Evolutionary conservation across 2,113 vertebrate species (phyloP).

Genomic region (Myanophis thanlyinensis): DNA sequence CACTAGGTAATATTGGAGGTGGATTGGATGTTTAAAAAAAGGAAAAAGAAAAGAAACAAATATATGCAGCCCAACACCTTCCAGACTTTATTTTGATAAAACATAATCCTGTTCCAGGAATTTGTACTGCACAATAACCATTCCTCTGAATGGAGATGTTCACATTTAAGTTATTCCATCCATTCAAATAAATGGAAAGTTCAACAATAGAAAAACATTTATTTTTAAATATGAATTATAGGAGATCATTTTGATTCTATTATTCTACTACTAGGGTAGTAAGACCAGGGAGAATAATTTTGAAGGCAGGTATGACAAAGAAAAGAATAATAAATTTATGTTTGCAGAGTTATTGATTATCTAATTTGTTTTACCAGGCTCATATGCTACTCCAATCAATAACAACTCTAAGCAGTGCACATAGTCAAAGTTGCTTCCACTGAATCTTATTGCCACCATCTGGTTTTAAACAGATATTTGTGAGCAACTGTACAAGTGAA

Average conservation of each 20-base stretch:
- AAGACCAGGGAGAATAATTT: neutral
- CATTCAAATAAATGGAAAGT: neutral
- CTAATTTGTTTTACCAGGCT: neutral
- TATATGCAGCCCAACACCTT: neutral
- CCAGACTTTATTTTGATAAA: neutral
- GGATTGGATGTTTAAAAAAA: neutral
- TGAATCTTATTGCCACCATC: neutral
- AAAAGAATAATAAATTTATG: neutral
- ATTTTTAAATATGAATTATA: neutral
- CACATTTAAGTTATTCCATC: neutral
- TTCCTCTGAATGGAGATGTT: neutral
- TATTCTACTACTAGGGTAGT: neutral
- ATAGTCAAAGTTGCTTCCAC: neutral
- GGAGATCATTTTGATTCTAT: neutral
- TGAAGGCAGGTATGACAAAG: neutral
- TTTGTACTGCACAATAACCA: neutral
- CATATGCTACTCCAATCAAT: neutral
- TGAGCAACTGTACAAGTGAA: neutral
- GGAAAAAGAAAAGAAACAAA: neutral
- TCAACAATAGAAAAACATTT: neutral
- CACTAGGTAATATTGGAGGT: neutral
- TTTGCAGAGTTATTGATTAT: neutral
- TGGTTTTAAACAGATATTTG: neutral
- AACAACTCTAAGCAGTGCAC: neutral
- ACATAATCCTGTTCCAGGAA: neutral